These are phyloP conservation scores for Eudorcas thomsonii DNA, from an alignment of 2,113 vertebrate genomes.

Conservation along the genomic window DNA sequence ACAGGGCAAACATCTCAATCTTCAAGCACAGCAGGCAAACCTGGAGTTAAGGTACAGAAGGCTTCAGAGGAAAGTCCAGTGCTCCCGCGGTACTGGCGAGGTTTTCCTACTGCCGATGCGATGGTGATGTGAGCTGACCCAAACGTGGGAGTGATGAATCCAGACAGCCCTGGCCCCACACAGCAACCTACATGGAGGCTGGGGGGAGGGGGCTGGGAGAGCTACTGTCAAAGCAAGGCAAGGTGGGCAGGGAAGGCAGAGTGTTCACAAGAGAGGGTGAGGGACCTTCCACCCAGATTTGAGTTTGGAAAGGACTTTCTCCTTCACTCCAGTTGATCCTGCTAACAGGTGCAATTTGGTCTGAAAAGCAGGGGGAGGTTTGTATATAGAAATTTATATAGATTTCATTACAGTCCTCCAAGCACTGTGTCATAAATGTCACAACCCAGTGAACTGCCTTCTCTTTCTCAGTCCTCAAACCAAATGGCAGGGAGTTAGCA, in stretches of 20 bases:
- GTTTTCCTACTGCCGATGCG: background rate
- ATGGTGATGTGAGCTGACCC: background rate
- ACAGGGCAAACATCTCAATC: no score
- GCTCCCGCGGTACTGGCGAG: fast-evolving
- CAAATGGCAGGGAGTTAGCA: fast-evolving
- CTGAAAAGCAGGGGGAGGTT: background rate
- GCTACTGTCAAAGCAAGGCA: background rate
- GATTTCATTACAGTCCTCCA: background rate
- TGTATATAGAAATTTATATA: background rate
- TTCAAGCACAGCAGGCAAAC: fast-evolving
- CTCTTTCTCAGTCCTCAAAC: background rate
- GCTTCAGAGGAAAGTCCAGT: no score
- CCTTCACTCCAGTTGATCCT: background rate
- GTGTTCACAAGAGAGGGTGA: background rate
- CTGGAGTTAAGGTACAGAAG: fast-evolving
- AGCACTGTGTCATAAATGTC: background rate
- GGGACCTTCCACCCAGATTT: background rate
- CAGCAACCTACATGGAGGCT: background rate
- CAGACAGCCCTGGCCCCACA: no score
- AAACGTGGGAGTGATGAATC: background rate
- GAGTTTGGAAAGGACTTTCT: background rate
- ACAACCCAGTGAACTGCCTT: background rate
- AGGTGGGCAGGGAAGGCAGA: background rate
- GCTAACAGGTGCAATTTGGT: background rate
- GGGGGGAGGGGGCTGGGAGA: fast-evolving